Percentiles rank a stretch among this genome's conserved stretches.
Conservation (phyloP, 37 sponge, comb jelly and placozoan genomes). For the Agelas oroides region DNA sequence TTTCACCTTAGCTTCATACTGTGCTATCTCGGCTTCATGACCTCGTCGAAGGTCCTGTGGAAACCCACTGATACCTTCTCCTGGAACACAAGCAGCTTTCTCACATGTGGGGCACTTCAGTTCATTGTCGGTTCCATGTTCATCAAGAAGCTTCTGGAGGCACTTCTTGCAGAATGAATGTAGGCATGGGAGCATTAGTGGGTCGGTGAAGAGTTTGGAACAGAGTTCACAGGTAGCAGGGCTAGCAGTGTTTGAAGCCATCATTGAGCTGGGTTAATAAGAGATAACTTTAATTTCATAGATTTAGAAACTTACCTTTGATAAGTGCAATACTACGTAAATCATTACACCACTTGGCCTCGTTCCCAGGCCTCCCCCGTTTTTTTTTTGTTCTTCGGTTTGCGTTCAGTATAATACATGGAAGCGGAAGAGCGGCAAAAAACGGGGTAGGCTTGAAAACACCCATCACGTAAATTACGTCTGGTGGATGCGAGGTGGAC, state of each 20-base stretch:
- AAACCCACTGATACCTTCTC: background rate
- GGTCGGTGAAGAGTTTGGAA: slow-evolving; percentile 42
- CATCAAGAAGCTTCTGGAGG: slow-evolving; percentile 16
- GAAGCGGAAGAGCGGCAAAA: too few species aligned
- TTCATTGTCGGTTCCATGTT: background rate
- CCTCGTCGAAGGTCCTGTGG: slow-evolving; percentile 26
- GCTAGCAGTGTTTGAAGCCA: background rate
- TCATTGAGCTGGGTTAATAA: background rate
- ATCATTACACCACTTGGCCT: too few species aligned
- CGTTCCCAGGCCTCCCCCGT: too few species aligned
- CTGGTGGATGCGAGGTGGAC: too few species aligned
- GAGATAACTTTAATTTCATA: too few species aligned
- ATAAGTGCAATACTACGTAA: too few species aligned
- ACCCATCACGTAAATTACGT: too few species aligned
- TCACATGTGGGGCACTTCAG: slow-evolving; percentile 58
- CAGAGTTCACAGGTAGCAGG: slow-evolving; percentile 22
- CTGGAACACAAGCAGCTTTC: background rate
- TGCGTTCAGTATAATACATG: too few species aligned
- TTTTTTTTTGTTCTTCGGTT: too few species aligned
- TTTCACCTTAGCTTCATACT: slow-evolving; percentile 28
- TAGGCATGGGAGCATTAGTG: slow-evolving; percentile 54
- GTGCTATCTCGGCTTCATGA: slow-evolving; percentile 46
- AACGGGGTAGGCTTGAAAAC: too few species aligned
- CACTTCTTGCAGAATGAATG: slow-evolving; percentile 65
- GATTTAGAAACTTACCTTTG: too few species aligned